phyloP scores from a whole-genome alignment of 2,888 invertebrate genomes.

The Ochropleura plecta region DNA sequence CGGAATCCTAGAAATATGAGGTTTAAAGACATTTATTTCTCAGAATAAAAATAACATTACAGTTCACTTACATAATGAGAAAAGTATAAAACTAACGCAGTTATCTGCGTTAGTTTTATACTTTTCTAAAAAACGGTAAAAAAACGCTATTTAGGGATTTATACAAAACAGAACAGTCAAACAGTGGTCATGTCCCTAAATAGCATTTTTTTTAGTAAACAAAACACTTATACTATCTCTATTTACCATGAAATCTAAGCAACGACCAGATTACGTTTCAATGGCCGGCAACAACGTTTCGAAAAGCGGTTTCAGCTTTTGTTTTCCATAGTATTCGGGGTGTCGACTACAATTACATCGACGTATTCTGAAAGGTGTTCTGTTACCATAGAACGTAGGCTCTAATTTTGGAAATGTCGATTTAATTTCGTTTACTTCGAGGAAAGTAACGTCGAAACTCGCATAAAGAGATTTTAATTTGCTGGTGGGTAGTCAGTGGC shows the following conservation, averaged over 20 bases:
- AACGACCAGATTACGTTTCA: slow-evolving; percentile 8
- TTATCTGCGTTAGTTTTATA: too few relatives aligned
- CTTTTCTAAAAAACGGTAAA: too few relatives aligned
- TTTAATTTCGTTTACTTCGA: slow-evolving; percentile 72
- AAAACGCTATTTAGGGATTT: too few relatives aligned
- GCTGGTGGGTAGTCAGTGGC: slow-evolving; percentile 78
- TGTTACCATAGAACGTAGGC: slow-evolving; percentile 45
- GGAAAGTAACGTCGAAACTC: slow-evolving; percentile 65
- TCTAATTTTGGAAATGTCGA: slow-evolving; percentile 65
- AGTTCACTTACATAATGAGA: too few relatives aligned
- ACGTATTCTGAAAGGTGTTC: slow-evolving; percentile 48
- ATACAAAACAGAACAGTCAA: too few relatives aligned
- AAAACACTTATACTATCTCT: slow-evolving; percentile 1
- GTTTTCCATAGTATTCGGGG: slow-evolving; percentile 4
- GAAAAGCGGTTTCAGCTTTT: slow-evolving; percentile 16
- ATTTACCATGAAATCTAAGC: slow-evolving; percentile 4
- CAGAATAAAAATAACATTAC: too few relatives aligned
- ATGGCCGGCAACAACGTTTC: slow-evolving; percentile 2
- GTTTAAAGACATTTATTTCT: too few relatives aligned
- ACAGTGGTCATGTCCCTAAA: too few relatives aligned
- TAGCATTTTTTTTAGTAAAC: not conserved
- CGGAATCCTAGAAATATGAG: too few relatives aligned
- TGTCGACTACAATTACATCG: slow-evolving; percentile 41
- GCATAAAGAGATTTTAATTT: slow-evolving; percentile 85
- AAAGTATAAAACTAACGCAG: too few relatives aligned